Conservation (phyloP, 2,888 invertebrate genomes). For the Noctua janthe region DNA sequence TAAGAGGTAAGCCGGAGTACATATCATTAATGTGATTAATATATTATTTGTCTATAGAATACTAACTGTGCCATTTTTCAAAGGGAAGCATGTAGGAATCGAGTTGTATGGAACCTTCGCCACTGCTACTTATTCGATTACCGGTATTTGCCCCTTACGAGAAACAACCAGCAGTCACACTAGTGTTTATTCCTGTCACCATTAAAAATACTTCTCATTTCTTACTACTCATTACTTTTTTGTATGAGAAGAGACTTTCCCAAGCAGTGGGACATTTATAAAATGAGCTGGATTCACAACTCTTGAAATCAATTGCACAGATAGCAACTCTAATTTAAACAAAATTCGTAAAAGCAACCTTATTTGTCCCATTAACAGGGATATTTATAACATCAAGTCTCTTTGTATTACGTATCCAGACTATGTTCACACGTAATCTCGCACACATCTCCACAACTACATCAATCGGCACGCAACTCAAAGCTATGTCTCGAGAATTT, state of each 20-base stretch:
- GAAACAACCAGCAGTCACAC: not conserved
- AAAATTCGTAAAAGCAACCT: not conserved
- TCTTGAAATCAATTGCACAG: not conserved
- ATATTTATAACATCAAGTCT: not conserved
- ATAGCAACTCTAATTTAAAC: no score
- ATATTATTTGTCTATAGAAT: no score
- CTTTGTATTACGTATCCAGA: not conserved
- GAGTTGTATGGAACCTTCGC: no score
- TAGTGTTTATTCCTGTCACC: not conserved
- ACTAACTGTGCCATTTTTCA: no score
- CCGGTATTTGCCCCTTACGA: not conserved
- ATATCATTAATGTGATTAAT: no score
- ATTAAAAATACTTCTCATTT: not conserved
- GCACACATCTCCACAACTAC: constrained; percentile 5
- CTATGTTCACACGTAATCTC: constrained; percentile 19
- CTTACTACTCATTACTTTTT: not conserved
- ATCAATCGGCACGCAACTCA: constrained; percentile 52
- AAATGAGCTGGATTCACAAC: not conserved
- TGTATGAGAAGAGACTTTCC: not conserved
- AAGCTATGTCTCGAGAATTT: constrained; percentile 43
- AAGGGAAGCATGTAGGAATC: no score
- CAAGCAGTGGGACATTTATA: not conserved
- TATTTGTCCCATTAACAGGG: not conserved
- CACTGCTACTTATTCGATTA: not conserved
- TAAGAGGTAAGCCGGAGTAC: no score